Conservation (phyloP, 2,113 vertebrate species). For the Tetraodon nigroviridis region DNA sequence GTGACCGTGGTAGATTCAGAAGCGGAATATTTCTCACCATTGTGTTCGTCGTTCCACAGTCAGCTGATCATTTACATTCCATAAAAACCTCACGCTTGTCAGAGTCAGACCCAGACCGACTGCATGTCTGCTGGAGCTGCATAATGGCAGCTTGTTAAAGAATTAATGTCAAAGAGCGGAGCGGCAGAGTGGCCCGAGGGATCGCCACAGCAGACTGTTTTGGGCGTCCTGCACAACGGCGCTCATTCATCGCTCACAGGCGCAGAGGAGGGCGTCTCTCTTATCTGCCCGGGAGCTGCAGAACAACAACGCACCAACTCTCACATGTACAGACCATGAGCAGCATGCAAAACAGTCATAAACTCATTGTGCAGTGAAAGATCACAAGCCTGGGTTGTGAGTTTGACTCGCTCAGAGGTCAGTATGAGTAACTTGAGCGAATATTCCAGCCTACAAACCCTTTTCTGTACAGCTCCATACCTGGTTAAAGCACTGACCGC, state of each 20-base stretch:
- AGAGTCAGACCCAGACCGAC: too few relatives aligned
- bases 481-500: too few relatives aligned
- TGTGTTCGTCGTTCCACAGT: too few relatives aligned
- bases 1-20: too few relatives aligned
- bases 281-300: slow-evolving; percentile 43
- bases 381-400: slow-evolving; percentile 44
- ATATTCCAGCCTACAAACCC: not conserved
- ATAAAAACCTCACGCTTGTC: too few relatives aligned
- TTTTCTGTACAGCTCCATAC: too few relatives aligned
- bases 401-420: slow-evolving; percentile 1
- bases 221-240: slow-evolving; percentile 58
- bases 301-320: slow-evolving; percentile 3
- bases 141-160: slow-evolving; percentile 61
- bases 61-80: too few relatives aligned
- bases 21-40: too few relatives aligned
- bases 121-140: slow-evolving; percentile 19
- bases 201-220: slow-evolving; percentile 34
- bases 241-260: slow-evolving; percentile 56
- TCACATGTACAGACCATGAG: slow-evolving; percentile 2
- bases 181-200: slow-evolving; percentile 53
- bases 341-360: not conserved
- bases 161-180: slow-evolving; percentile 58
- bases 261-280: slow-evolving; percentile 41
- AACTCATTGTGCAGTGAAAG: slow-evolving; percentile 8
- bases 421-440: slow-evolving; percentile 4